phyloP scores from a whole-genome alignment of 2,888 invertebrate species.

The Dynastes hyllus region DNA sequence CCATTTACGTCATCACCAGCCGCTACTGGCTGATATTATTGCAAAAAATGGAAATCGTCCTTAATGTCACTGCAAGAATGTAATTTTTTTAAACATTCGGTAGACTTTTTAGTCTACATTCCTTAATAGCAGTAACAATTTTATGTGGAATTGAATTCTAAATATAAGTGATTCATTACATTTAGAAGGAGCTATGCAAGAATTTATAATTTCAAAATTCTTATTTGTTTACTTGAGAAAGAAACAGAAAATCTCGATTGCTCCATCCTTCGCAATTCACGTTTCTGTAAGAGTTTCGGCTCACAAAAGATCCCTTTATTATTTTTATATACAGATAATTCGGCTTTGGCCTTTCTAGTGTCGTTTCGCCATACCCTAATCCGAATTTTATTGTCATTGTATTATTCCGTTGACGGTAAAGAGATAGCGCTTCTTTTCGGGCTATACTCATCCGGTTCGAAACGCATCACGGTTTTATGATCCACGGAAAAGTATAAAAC shows the following conservation, averaged over 20 bases:
- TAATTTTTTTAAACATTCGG: too few species aligned
- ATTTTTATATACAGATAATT: slow-evolving; percentile 40
- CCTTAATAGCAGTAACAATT: too few species aligned
- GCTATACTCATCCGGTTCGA: neutral
- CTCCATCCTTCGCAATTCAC: slow-evolving; percentile 4
- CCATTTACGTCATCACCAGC: too few species aligned
- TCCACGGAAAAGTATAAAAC: slow-evolving; percentile 49
- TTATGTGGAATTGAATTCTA: too few species aligned
- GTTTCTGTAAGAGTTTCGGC: slow-evolving; percentile 7
- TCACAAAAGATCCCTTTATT: slow-evolving; percentile 34
- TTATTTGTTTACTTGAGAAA: neutral
- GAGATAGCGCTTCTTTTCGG: slow-evolving; percentile 27
- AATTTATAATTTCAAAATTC: neutral
- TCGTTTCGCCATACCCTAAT: slow-evolving; percentile 39
- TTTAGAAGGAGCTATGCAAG: too few species aligned
- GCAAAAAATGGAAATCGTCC: too few species aligned
- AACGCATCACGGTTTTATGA: slow-evolving; percentile 43
- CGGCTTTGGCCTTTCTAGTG: slow-evolving; percentile 32
- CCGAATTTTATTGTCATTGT: slow-evolving; percentile 45
- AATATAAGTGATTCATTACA: too few species aligned
- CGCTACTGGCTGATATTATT: too few species aligned
- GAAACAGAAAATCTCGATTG: neutral
- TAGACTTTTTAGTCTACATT: too few species aligned
- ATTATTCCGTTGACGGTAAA: slow-evolving; percentile 37
- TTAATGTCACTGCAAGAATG: too few species aligned